Evolutionary conservation across 2,113 vertebrate species (phyloP), one percentile per base, ranked within the genome.

Genomic region (Bagarius yarrelli): DNA sequence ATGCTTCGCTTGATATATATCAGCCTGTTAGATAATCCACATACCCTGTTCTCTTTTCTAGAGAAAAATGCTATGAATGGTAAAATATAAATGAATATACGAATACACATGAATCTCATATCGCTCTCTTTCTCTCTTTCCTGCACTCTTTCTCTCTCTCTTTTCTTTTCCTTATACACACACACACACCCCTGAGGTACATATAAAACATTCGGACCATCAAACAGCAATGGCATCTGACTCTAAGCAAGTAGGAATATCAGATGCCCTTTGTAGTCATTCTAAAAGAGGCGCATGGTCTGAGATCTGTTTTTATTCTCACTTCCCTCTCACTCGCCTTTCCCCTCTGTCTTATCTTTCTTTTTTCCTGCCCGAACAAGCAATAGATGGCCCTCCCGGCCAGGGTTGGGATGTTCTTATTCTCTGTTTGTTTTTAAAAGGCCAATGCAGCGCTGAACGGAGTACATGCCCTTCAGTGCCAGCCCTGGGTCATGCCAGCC

Each of bases 401-500:
- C 80, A 84, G 87, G 86, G 90, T 86, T 81, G 57, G 85, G 79
- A 86, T 30, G 69, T 90, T 88, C 90, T 83, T 86, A 84, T 74
- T 88, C 87, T 88, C 85, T 93, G 86, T 93, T 95, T 92, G 92
- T 89, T 95, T 95, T 95, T 93, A 92, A 95, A 97, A 97, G 96
- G 96, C 94, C 95, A 95, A 92, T 94, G 93, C 92, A 91, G 91
- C 87, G 86, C 91, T 11, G 91, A 91, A 88, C 91, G 84, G 93
- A 93, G 93, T 91, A 86, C 87, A 93, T 90, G 95, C 93, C 96
- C 96, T 85, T 89, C 91, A 95, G 95, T 94, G 87, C 84, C 88
- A 87, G 78, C 95, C 96, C 95, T 93, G 80, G 95, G 97, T 95
- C 83, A 90, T 92, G 95, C 94, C 94, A 93, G 94, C 94, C 95